Conservation (phyloP, 2,113 vertebrate genomes). For the Laticauda laticaudata region DNA sequence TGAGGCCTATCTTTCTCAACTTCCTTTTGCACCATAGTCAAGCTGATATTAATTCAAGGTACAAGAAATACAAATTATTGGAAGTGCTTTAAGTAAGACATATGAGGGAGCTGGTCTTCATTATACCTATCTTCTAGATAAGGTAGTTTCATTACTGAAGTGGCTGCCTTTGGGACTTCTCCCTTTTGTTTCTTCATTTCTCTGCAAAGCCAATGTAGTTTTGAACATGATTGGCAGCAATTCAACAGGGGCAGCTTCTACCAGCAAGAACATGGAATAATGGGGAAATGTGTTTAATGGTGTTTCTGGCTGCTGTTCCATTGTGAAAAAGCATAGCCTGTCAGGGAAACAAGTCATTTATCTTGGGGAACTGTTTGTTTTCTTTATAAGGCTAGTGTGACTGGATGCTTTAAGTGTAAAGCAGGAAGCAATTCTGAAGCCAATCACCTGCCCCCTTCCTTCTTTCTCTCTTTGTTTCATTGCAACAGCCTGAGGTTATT, state of each 20-base stretch:
- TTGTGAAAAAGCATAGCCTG: neutral
- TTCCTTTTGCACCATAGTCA: neutral
- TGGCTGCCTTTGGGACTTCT: neutral
- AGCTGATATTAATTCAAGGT: neutral
- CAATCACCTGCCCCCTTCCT: neutral
- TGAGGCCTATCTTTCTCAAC: neutral
- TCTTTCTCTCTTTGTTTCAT: neutral
- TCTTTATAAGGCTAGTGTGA: neutral
- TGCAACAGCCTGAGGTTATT: neutral
- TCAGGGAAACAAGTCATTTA: neutral
- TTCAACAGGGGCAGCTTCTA: neutral
- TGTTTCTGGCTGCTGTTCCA: neutral
- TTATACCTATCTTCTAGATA: neutral
- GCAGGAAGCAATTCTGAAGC: neutral
- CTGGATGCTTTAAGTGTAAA: neutral
- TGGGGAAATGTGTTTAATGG: neutral
- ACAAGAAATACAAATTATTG: neutral
- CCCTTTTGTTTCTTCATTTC: neutral
- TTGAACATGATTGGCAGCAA: neutral
- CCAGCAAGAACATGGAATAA: neutral
- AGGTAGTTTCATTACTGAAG: neutral
- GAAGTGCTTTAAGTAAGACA: constrained; percentile 4
- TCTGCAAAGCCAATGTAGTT: neutral
- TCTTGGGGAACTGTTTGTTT: neutral
- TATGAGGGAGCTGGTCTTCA: neutral